Base-by-base conservation (phyloP, 2,888 invertebrate genomes). In the Clusia tigrina region DNA sequence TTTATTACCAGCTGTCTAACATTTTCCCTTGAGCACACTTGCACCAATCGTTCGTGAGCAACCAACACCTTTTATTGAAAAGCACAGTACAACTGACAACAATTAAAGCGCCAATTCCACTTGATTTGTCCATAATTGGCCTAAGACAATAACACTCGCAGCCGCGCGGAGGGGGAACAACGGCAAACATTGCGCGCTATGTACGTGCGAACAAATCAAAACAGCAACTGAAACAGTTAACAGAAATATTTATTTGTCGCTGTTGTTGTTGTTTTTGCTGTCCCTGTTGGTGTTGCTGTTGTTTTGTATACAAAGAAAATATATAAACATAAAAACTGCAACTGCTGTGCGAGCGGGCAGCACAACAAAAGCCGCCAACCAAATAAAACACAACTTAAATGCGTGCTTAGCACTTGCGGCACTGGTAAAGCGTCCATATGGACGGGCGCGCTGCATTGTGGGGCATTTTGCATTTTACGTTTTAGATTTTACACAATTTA, bases 21-120 rank as follows among this genome's bases (percentile, higher is more conserved):
- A n/a, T n/a, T n/a, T n/a, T n/a, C n/a, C n/a, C n/a, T n/a, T n/a
- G n/a, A n/a, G n/a, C n/a, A n/a, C n/a, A n/a, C n/a, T n/a, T 32
- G 32, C 12, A 32, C 32, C 6, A 32, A 12, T 32, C 5, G 32
- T 12, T 32, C 6, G 32, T 12, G 32, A 32, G 12, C 32, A 32
- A 32, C n/a, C n/a, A 32, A 32, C 32, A 32, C 6, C 32, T 32
- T 32, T 32, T 12, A 32, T 32, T 32, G 6, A 12, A 32, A 42
- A 42, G n/a, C 42, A 3, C n/a, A n/a, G n/a, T n/a, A n/a, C n/a
- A 24, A 54, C 12, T 67, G 62, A 54, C 63, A 64, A 64, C 63
- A 66, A 68, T 68, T 68, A 68, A 68, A 66, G 60, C 61, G 68
- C 65, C 68, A 68, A 63, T 66, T 65, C 64, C 66, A 68, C 68